Percentiles rank a stretch among this genome's conserved stretches.
These are phyloP conservation scores for Perca fluviatilis DNA, from an alignment of 2,113 vertebrate species.

Conservation along the genomic window DNA sequence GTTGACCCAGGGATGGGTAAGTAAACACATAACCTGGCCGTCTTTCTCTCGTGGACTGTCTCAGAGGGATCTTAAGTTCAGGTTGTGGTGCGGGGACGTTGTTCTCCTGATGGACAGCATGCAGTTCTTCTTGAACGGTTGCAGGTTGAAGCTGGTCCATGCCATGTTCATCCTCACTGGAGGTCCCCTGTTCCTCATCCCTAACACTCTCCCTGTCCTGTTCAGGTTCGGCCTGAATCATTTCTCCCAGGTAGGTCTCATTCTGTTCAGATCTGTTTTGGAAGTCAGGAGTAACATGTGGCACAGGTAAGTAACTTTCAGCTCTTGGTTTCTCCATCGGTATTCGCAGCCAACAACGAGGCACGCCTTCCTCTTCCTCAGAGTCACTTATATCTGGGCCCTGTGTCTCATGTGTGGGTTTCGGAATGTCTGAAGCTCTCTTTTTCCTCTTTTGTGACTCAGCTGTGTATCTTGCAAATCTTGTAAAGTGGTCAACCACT, in stretches of 20 bases:
- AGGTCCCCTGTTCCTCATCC: background rate
- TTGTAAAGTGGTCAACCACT: too few relatives aligned
- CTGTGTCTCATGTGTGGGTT: background rate
- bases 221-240: rapidly evolving
- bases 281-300: rapidly evolving
- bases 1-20: background rate
- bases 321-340: background rate
- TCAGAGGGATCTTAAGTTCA: background rate
- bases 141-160: background rate
- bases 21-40: background rate
- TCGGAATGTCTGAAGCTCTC: rapidly evolving
- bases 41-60: background rate
- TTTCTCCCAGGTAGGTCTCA: background rate
- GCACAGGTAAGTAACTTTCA: background rate
- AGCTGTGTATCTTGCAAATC: too few relatives aligned
- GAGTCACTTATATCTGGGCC: background rate
- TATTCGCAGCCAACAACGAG: background rate
- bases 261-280: background rate
- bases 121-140: too few relatives aligned
- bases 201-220: background rate
- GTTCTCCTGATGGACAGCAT: rapidly evolving
- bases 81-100: too few relatives aligned
- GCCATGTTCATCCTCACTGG: background rate
- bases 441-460: background rate
- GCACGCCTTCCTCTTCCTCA: background rate